These are phyloP conservation scores for Channallabes apus DNA, from an alignment of 2,797 vertebrate species.

Conservation along the genomic window DNA sequence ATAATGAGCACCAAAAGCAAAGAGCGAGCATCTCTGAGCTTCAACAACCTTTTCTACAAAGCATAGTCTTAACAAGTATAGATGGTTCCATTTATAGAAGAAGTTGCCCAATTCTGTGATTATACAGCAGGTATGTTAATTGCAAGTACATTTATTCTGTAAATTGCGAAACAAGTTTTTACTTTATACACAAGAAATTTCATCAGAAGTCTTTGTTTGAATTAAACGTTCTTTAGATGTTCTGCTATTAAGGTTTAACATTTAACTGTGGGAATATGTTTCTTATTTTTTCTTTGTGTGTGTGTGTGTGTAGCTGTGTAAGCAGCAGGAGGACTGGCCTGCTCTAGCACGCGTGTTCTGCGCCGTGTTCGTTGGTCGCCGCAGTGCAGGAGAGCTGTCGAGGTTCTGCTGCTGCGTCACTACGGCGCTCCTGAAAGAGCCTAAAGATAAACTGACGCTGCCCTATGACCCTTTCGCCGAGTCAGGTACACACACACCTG, in stretches of 20 bases:
- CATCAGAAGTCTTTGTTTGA: too few species aligned
- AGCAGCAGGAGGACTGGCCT: constrained; percentile 83
- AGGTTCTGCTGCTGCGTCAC: constrained; percentile 77
- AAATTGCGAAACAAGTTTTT: too few species aligned
- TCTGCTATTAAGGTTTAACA: background rate
- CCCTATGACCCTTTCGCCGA: constrained; percentile 87
- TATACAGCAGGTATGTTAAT: too few species aligned
- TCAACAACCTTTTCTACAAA: too few species aligned
- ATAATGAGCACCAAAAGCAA: too few species aligned
- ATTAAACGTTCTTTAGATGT: background rate
- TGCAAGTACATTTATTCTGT: too few species aligned
- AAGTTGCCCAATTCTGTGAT: too few species aligned
- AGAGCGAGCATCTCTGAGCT: too few species aligned
- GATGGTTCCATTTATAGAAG: too few species aligned
- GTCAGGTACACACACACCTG: constrained; percentile 71
- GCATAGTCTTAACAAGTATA: too few species aligned
- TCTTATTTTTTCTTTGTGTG: background rate
- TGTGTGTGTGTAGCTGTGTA: constrained; percentile 76
- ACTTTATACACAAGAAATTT: too few species aligned
- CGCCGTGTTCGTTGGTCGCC: constrained; percentile 71
- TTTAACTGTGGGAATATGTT: constrained; percentile 38
- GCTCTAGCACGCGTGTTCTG: constrained; percentile 80
- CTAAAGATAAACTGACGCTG: constrained; percentile 74
- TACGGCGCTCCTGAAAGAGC: constrained; percentile 75
- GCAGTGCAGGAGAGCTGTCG: constrained; percentile 76